These are phyloP conservation scores for Rapana venosa DNA, from an alignment of 2,888 invertebrate species.

Conservation along the genomic window DNA sequence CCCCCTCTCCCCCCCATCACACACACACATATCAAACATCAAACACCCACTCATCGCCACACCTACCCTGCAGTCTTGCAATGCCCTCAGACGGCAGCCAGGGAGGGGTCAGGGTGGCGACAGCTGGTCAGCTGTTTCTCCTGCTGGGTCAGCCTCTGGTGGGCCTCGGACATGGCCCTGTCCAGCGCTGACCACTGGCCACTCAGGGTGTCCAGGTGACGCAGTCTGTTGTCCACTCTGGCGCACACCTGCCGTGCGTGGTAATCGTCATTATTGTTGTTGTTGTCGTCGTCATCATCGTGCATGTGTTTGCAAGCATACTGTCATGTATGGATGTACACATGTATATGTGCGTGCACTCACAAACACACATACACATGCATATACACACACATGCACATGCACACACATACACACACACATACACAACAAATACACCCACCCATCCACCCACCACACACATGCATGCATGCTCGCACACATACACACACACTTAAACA, in stretches of 20 bases:
- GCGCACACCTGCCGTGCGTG: conserved; percentile 37
- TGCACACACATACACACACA: too few relatives aligned
- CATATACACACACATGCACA: too few relatives aligned
- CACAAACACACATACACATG: too few relatives aligned
- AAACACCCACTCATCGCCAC: neutral
- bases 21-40: neutral
- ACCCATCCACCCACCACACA: too few relatives aligned
- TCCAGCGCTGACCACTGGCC: conserved; percentile 72
- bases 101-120: conserved; percentile 50
- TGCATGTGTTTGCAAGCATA: neutral
- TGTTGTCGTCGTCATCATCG: neutral
- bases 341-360: neutral
- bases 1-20: too few relatives aligned
- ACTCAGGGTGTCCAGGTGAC: conserved; percentile 60
- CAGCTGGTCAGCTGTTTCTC: conserved; percentile 66
- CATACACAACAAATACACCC: too few relatives aligned
- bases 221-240: conserved; percentile 65
- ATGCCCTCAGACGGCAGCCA: neutral
- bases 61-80: neutral
- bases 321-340: too few relatives aligned
- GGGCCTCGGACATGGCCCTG: conserved; percentile 56
- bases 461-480: too few relatives aligned
- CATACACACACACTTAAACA: too few relatives aligned
- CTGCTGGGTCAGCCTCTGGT: conserved; percentile 69
- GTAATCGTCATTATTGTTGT: neutral